Percentiles rank a stretch among this genome's conserved stretches.
Evolutionary conservation across 2,113 vertebrate genomes (phyloP).

Genomic region (Rhynchomys soricoides): DNA sequence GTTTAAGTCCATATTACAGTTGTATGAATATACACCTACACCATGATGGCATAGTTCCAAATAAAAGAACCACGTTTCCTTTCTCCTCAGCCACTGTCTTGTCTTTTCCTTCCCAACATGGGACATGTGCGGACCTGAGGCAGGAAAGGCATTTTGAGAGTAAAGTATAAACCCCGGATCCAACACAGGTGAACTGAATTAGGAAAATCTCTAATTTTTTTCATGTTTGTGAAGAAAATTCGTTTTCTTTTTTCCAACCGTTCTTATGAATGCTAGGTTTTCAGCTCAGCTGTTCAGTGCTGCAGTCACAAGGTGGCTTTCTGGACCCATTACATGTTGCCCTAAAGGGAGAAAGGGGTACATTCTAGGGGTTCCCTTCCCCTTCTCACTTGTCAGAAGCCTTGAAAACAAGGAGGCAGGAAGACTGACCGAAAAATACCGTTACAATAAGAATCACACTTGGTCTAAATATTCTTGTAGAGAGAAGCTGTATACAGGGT

Average conservation of each 20-base stretch:
- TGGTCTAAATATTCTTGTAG: too few species aligned
- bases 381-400: neutral
- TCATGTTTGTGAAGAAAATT: neutral
- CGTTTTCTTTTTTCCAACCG: neutral
- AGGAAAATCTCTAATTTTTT: neutral
- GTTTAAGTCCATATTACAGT: fast-evolving
- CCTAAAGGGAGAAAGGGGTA: neutral
- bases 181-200: neutral
- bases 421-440: neutral
- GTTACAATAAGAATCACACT: neutral
- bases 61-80: neutral
- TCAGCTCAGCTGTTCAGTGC: neutral
- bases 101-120: neutral
- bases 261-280: neutral
- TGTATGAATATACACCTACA: fast-evolving
- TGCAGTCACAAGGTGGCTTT: too few species aligned
- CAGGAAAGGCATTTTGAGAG: fast-evolving
- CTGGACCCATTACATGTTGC: too few species aligned
- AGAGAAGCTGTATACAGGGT: neutral
- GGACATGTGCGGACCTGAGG: too few species aligned
- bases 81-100: neutral
- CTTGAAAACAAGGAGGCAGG: neutral
- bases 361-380: neutral
- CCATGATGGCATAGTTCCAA: fast-evolving
- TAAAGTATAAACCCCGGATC: neutral